Conservation (phyloP, 2,888 invertebrate genomes). For the Miltochrista miniata region DNA sequence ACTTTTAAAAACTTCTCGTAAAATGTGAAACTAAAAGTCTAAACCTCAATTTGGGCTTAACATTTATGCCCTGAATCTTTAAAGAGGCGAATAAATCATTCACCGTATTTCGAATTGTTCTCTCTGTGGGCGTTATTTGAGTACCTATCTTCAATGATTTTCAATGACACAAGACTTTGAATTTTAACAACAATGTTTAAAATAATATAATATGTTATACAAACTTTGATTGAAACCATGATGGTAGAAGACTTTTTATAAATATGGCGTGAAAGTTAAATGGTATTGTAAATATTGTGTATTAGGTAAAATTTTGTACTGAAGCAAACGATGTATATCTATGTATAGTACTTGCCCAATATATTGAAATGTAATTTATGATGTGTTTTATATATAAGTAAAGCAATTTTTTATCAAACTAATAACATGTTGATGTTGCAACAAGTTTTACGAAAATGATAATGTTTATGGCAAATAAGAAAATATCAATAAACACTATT, state of each 20-base stretch:
- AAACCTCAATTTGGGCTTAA: constrained; percentile 41
- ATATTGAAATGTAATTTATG: constrained; percentile 30
- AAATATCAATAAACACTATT: no score
- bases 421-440: background rate
- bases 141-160: constrained; percentile 38
- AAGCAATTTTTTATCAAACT: constrained; percentile 4
- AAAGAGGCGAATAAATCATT: constrained; percentile 52
- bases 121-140: constrained; percentile 41
- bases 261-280: constrained; percentile 3
- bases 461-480: no score
- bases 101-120: constrained; percentile 43
- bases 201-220: constrained; percentile 26
- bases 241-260: background rate
- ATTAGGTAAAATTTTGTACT: constrained; percentile 6
- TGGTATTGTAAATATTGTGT: constrained; percentile 11
- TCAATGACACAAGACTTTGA: constrained; percentile 38
- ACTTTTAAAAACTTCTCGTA: no score
- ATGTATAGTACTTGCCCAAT: constrained; percentile 21
- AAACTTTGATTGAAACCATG: constrained; percentile 29
- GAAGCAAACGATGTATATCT: constrained; percentile 9
- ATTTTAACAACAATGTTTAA: constrained; percentile 18
- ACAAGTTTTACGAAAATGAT: no score
- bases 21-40: no score
- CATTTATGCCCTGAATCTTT: constrained; percentile 36
- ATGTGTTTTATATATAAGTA: constrained; percentile 14